Base-by-base conservation (phyloP, 2,888 invertebrate genomes). In the Phyllotreta cruciferae region DNA sequence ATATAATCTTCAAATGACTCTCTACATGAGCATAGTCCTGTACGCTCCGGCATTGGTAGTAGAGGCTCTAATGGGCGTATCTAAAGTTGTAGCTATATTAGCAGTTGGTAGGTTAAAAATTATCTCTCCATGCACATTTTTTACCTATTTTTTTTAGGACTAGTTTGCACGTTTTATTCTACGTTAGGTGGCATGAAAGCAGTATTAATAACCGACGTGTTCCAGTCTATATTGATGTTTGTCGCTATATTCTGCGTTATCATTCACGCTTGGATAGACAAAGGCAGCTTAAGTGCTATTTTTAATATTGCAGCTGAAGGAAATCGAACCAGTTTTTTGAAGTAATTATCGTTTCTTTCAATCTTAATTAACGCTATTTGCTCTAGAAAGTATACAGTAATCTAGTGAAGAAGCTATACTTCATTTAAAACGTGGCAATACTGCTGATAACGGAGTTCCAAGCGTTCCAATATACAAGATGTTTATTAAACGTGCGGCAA, bases 1-100 rank as follows among this genome's bases (percentile, higher is more conserved):
- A 0, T 97, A 95, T 77, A 90, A 92, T 57, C 74, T 94, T 44
- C 97, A 98, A 83, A 93, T 96, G 90, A 87, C 95, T 71, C 83
- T 94, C 13, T 94, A 94, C 73, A 93, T 93, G 84, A 93, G 96
- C 0, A 92, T 98, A 71, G 97, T 96, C 11, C 82, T 98, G 6
- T 98, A 94, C 79, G 96, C 97, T 0, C 97, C 98, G 1, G 92
- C 97, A 0, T 84, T 98, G 69, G 96, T 96, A 0, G 80, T 98
- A 13, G 92, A 92, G 79, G 88, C 96, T 1, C 90, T 94, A 36
- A 93, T 93, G 0, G 92, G 92, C n/a, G 81, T 93, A 6, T 86
- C 87, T 65, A 87, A 89, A 81, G 79, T 87, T 35, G 83, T 87
- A 67, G 92, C 93, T 0, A 91, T 94, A 69, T 78, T 93, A 60